phyloP scores from a whole-genome alignment of 1,140 invertebrate species.

The Ooceraea biroi region DNA sequence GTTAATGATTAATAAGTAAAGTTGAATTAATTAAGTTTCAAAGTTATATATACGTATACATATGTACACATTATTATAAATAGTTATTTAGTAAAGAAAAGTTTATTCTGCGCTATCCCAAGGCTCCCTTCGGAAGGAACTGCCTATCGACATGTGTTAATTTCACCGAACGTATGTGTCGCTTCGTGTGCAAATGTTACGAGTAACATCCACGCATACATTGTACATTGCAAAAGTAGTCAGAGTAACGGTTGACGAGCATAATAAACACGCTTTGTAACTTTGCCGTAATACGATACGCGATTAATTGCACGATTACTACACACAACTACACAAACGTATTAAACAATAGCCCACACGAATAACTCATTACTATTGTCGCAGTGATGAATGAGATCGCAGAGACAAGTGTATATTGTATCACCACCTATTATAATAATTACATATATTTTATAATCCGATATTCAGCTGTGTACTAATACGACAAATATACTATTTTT shows the following conservation, averaged over 20 bases:
- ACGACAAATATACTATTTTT: conserved; percentile 70
- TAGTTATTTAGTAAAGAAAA: conserved; percentile 63
- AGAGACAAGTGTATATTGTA: conserved; percentile 76
- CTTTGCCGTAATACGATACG: conserved; percentile 71
- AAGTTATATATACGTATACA: conserved; percentile 49
- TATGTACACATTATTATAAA: conserved; percentile 69
- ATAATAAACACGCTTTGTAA: conserved; percentile 58
- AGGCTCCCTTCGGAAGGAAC: conserved; percentile 48
- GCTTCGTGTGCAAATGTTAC: conserved; percentile 53
- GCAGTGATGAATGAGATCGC: conserved; percentile 62
- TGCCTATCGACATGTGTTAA: conserved; percentile 66
- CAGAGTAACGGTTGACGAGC: conserved; percentile 78
- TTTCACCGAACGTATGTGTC: conserved; percentile 54
- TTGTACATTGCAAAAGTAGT: conserved; percentile 85
- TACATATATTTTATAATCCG: conserved; percentile 82
- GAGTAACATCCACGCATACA: conserved; percentile 66
- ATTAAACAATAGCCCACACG: conserved; percentile 63
- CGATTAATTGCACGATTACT: conserved; percentile 61
- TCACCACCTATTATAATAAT: conserved; percentile 70
- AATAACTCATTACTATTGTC: conserved; percentile 37
- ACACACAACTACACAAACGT: conserved; percentile 36
- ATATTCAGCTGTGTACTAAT: conserved; percentile 75
- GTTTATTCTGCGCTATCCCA: conserved; percentile 65
- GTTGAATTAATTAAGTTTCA: conserved; percentile 65
- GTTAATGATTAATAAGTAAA: conserved; percentile 28